Percentiles rank a stretch among this genome's conserved stretches.
These are phyloP conservation scores for Monochamus saltuarius DNA, from an alignment of 1,140 invertebrate species.

Conservation along the genomic window DNA sequence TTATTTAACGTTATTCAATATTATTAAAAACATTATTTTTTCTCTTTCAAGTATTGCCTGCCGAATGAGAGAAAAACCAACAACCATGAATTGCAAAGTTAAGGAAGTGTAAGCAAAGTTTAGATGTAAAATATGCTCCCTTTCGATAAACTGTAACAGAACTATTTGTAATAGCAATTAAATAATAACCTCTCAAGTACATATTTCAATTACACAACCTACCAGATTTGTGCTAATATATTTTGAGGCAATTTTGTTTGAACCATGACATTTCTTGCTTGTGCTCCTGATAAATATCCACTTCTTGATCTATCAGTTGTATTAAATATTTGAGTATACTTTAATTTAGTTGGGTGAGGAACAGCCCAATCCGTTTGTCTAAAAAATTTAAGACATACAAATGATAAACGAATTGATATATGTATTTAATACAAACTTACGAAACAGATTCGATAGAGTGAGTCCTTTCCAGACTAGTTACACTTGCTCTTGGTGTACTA, in stretches of 20 bases:
- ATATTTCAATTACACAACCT: conserved; percentile 36
- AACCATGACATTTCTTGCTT: conserved; percentile 92
- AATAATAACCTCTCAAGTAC: too few relatives aligned
- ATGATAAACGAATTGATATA: conserved; percentile 8
- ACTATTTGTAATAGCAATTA: too few relatives aligned
- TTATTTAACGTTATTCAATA: too few relatives aligned
- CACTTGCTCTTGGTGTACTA: conserved; percentile 47
- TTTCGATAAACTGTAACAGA: too few relatives aligned
- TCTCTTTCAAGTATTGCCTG: too few relatives aligned
- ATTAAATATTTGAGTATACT: conserved; percentile 96
- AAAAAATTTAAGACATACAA: conserved; percentile 17
- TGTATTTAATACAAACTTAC: conserved; percentile 50
- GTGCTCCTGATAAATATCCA: conserved; percentile 86
- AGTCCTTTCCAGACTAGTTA: conserved; percentile 45
- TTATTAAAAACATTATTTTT: too few relatives aligned
- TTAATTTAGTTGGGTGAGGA: conserved; percentile 85
- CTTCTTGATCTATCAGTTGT: conserved; percentile 82
- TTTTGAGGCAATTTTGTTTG: conserved; percentile 88
- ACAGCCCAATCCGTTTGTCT: conserved; percentile 78
- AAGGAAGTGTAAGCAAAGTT: too few relatives aligned
- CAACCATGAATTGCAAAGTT: too few relatives aligned
- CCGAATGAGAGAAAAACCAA: too few relatives aligned
- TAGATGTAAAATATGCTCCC: too few relatives aligned
- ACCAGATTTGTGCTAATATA: conserved; percentile 94
- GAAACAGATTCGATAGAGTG: conserved; percentile 52